Evolutionary conservation across 1,140 invertebrate species (phyloP).

Genomic region (Meloidogyne chitwoodi): DNA sequence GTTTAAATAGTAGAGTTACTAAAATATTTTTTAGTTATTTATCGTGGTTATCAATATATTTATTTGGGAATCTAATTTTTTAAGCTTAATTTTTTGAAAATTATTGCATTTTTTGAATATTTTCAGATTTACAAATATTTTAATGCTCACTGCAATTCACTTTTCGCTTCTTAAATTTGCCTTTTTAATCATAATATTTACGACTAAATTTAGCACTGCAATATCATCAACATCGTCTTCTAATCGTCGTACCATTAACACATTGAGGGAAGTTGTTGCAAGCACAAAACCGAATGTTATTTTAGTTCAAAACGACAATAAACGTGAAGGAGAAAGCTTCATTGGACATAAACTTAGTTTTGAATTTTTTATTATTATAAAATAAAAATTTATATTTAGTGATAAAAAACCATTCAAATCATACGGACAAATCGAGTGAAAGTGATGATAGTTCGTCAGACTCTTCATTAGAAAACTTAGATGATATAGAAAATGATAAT

Average conservation of each 20-base stretch:
- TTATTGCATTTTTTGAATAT: no score
- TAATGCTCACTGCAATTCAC: background rate
- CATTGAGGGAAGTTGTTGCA: background rate
- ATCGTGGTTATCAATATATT: no score
- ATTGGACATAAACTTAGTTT: background rate
- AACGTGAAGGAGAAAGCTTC: background rate
- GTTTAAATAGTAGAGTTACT: no score
- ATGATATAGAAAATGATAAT: conserved; percentile 22
- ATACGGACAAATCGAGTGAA: background rate
- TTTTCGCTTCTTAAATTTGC: background rate
- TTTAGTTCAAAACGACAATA: background rate
- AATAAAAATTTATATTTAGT: background rate
- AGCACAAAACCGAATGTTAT: background rate
- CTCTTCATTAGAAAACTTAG: background rate
- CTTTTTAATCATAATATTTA: background rate
- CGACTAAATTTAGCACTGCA: background rate
- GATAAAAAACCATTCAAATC: background rate
- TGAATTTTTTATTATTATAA: background rate
- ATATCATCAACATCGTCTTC: background rate
- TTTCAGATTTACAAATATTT: no score
- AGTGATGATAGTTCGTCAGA: background rate
- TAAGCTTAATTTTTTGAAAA: no score
- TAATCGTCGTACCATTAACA: background rate
- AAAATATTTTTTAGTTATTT: no score
- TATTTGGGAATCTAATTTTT: no score